Percentiles rank a stretch among this genome's conserved stretches.
Evolutionary conservation across 2,113 vertebrate species (phyloP).

Genomic region (Ancistrus triradiatus): DNA sequence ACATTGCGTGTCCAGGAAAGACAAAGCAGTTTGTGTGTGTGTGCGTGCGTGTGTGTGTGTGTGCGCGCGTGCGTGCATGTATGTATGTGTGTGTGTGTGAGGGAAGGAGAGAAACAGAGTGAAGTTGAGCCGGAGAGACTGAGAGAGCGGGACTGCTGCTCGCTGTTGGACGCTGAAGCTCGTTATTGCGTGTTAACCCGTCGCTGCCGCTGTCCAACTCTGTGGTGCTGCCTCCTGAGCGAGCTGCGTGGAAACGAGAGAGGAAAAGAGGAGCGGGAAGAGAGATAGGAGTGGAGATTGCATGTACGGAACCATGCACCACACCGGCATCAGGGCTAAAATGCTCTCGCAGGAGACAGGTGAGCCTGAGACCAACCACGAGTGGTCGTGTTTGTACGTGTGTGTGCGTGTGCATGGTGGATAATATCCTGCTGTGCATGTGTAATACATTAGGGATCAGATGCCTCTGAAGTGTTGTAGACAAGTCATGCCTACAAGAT

Average conservation of each 20-base stretch:
- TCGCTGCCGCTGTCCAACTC: conserved; percentile 8
- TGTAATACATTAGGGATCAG: background rate
- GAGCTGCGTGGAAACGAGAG: conserved; percentile 58
- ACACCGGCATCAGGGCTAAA: conserved; percentile 84
- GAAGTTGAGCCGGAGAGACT: conserved; percentile 22
- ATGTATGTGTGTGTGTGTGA: no score
- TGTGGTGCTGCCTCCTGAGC: conserved; percentile 25
- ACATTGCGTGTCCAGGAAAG: conserved; percentile 11
- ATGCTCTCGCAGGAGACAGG: conserved; percentile 93
- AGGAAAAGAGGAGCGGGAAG: conserved; percentile 69
- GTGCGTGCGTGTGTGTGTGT: background rate
- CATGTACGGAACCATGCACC: conserved; percentile 86
- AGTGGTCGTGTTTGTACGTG: background rate
- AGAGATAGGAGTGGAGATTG: conserved; percentile 72
- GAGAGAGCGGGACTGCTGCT: conserved; percentile 24
- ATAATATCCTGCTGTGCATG: conserved; percentile 10
- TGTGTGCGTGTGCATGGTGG: conserved; percentile 7
- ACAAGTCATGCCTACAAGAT: background rate
- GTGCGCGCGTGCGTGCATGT: background rate
- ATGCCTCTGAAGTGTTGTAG: background rate
- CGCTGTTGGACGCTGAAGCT: conserved; percentile 20
- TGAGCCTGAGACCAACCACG: conserved; percentile 73
- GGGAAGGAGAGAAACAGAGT: conserved; percentile 11
- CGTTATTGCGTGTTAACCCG: background rate
- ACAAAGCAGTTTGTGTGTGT: conserved; percentile 17